phyloP scores from a whole-genome alignment of 2,888 invertebrate genomes.

The Orthosia gothica region DNA sequence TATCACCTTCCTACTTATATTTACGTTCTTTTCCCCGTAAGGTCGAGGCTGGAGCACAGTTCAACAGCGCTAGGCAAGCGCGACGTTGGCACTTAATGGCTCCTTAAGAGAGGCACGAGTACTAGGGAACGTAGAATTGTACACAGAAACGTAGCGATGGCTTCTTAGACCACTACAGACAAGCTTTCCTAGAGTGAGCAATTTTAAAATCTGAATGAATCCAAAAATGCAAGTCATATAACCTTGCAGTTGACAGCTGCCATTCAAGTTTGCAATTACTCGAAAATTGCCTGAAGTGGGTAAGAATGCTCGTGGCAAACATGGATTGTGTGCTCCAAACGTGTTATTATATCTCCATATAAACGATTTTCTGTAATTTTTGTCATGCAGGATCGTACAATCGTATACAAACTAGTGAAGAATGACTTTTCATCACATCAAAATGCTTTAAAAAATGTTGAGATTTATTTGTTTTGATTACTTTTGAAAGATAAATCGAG shows the following conservation, averaged over 20 bases:
- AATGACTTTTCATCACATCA: neutral
- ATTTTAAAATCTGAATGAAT: slow-evolving; percentile 30
- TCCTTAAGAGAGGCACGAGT: slow-evolving; percentile 52
- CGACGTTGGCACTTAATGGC: slow-evolving; percentile 50
- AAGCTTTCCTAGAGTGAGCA: slow-evolving; percentile 11
- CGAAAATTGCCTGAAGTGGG: slow-evolving; percentile 46
- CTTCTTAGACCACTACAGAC: slow-evolving; percentile 35
- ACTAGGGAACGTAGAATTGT: slow-evolving; percentile 34
- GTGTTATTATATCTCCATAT: slow-evolving; percentile 12
- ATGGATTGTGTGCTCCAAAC: slow-evolving; percentile 31
- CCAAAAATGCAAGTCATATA: slow-evolving; percentile 23
- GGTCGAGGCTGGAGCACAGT: slow-evolving; percentile 50
- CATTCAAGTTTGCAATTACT: slow-evolving; percentile 55
- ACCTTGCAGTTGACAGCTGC: slow-evolving; percentile 52
- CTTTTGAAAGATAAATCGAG: slow-evolving; percentile 20
- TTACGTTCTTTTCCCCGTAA: slow-evolving; percentile 16
- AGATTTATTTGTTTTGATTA: slow-evolving; percentile 42
- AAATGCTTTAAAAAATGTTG: slow-evolving; percentile 18
- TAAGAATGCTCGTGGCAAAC: slow-evolving; percentile 33
- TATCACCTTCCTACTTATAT: slow-evolving; percentile 13
- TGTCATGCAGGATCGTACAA: neutral
- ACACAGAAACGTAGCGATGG: slow-evolving; percentile 25
- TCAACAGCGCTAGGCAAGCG: slow-evolving; percentile 44
- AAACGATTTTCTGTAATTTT: neutral
- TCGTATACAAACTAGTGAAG: slow-evolving; percentile 11